Evolutionary conservation across 2,888 invertebrate species (phyloP), one percentile per base, ranked within the genome.

Genomic region (Tachina fera): DNA sequence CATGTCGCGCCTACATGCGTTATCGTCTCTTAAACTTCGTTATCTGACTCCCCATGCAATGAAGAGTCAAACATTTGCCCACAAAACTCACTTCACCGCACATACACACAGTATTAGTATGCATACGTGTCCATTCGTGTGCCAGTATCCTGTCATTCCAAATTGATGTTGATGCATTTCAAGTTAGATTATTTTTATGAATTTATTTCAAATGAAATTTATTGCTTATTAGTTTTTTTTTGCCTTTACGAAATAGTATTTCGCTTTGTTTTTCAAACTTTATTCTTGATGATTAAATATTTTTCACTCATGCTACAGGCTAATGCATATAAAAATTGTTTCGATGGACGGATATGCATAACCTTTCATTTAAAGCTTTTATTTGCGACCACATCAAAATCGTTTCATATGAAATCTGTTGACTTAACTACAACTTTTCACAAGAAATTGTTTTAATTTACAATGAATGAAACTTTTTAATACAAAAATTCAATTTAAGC

Each of bases 1-100:
- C 71, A 22, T 71, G 49, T 22, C 45, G 76, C 16, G 76, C 13
- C 71, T 82, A 70, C 82, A 82, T 71, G 76, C 65, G 70, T 82
- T 76, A 82, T 76, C 53, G 16, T 47, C 47, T 72, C 61, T 43
- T 9, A 19, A 63, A 63, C 72, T 58, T 47, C 16, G 72, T 80
- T 58, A 65, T 80, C 65, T 60, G 45, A 10, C 11, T 47, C 41
- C 2, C 49, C 22, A 70, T 70, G 51, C 63, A 41, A 43, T 53
- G 41, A 53, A 70, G 67, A 67, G 31, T 41, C 70, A 39, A 19
- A 56, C 22, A 19, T 19, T 43, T 41, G 11, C 41, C n/a, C 39
- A 43, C n/a, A 63, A 16, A 47, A 22, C 0, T n/a, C 39, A 31
- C 47, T 11, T 6, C 47, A 31, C 47, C 31, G 31, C 16, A 10